Evolutionary conservation across 2,888 invertebrate genomes (phyloP), one percentile per base, ranked within the genome.

Genomic region (Macaria liturata): DNA sequence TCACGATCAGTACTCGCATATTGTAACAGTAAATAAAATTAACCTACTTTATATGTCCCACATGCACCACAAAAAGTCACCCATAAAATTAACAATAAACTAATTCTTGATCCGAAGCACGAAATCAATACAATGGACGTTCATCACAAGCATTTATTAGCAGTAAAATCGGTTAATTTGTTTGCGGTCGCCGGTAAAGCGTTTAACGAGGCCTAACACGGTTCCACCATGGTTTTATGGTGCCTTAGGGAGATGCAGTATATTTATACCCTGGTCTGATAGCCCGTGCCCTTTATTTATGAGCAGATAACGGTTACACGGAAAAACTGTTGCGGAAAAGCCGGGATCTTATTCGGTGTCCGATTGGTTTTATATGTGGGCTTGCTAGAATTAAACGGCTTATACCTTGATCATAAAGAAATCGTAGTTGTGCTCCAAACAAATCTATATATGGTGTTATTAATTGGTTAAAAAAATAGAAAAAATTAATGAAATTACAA

Each of bases 91-190:
- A 32, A 59, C 50, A 47, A 40, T 47, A 48, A 59, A 44, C 47
- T 47, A 49, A 45, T 44, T 52, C 49, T 54, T 44, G 54, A 59
- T 52, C 43, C 56, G 20, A 43, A 59, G 64, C 65, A 67, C 67
- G 70, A 71, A 74, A 72, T 71, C 76, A 70, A 71, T 75, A 72
- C 67, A 72, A 69, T 71, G 73, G 77, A 76, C 66, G 75, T 74
- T 76, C 69, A 78, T 73, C 67, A 71, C 64, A 64, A 50, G 69
- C 73, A 80, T 82, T 80, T 78, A 81, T 79, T 79, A 80, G 75
- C 76, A 77, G 77, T 82, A 78, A 80, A 80, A 77, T 68, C 69
- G 73, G 78, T 83, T 83, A 83, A 82, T 86, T 85, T 84, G 84
- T 84, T 84, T 83, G 84, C 69, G 83, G 84, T 78, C 65, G 67